Conservation (phyloP, 2,113 vertebrate species). For the Chaenocephalus aceratus region DNA sequence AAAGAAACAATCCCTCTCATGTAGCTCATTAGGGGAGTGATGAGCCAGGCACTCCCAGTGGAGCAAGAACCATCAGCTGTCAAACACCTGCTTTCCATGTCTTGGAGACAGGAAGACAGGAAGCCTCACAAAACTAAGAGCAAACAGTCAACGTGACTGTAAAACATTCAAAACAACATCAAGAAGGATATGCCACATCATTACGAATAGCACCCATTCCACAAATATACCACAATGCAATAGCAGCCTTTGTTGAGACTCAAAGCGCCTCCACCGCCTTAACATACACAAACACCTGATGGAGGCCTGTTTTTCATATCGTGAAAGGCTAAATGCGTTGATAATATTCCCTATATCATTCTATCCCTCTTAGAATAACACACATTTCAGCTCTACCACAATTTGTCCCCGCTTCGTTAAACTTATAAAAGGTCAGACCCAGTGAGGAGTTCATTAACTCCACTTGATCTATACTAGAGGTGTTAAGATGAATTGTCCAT, state of each 20-base stretch:
- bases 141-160: constrained; percentile 51
- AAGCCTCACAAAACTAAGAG: constrained; percentile 36
- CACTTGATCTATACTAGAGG: constrained; percentile 8
- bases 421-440: constrained; percentile 30
- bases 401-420: constrained; percentile 5
- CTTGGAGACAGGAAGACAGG: constrained; percentile 52
- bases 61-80: constrained; percentile 71
- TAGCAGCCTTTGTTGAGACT: constrained; percentile 24
- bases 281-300: constrained; percentile 27
- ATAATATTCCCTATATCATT: background rate
- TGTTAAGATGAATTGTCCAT: constrained; percentile 43
- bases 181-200: constrained; percentile 30
- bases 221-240: constrained; percentile 16
- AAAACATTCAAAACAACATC: constrained; percentile 60
- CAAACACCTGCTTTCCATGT: constrained; percentile 72
- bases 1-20: constrained; percentile 60
- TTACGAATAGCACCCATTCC: constrained; percentile 10
- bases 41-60: constrained; percentile 59
- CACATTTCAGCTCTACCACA: background rate
- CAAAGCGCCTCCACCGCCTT: background rate
- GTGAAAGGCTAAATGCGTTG: constrained; percentile 4
- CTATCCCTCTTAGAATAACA: background rate
- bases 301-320: background rate
- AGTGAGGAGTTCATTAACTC: constrained; percentile 24
- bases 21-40: constrained; percentile 77